phyloP scores from a whole-genome alignment of 2,797 vertebrate species.

The Chromobotia macracanthus region DNA sequence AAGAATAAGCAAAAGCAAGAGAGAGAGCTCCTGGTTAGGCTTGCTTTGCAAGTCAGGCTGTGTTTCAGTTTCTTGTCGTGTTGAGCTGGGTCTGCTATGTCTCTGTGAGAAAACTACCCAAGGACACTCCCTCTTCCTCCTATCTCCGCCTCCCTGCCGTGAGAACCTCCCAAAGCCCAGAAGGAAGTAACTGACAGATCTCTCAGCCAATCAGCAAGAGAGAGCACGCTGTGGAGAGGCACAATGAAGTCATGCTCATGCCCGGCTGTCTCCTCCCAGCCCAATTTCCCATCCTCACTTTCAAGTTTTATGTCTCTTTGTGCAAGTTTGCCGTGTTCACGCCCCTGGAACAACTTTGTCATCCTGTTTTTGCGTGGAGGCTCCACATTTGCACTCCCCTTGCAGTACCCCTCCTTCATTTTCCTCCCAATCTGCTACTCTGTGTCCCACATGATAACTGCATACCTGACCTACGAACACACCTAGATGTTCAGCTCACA shows the following conservation, averaged over 20 bases:
- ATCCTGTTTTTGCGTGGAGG: background rate
- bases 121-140: constrained; percentile 72
- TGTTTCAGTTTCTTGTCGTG: constrained; percentile 81
- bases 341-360: constrained; percentile 22
- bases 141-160: constrained; percentile 65
- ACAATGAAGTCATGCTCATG: constrained; percentile 39
- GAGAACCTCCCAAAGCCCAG: constrained; percentile 67
- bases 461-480: background rate
- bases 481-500: background rate
- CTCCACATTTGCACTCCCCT: constrained; percentile 3
- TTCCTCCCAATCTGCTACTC: background rate
- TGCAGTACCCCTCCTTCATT: background rate
- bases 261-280: constrained; percentile 59
- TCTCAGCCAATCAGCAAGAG: constrained; percentile 71
- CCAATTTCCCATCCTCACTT: constrained; percentile 55
- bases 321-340: constrained; percentile 35
- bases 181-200: constrained; percentile 85
- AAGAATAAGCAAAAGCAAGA: constrained; percentile 73
- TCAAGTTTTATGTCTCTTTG: constrained; percentile 39
- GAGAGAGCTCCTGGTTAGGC: constrained; percentile 67
- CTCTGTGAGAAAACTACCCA: constrained; percentile 54
- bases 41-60: constrained; percentile 75
- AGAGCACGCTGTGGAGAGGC: constrained; percentile 4
- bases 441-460: background rate
- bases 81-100: constrained; percentile 51